Conservation (phyloP, 2,888 invertebrate genomes). For the Strigamia maritima region DNA sequence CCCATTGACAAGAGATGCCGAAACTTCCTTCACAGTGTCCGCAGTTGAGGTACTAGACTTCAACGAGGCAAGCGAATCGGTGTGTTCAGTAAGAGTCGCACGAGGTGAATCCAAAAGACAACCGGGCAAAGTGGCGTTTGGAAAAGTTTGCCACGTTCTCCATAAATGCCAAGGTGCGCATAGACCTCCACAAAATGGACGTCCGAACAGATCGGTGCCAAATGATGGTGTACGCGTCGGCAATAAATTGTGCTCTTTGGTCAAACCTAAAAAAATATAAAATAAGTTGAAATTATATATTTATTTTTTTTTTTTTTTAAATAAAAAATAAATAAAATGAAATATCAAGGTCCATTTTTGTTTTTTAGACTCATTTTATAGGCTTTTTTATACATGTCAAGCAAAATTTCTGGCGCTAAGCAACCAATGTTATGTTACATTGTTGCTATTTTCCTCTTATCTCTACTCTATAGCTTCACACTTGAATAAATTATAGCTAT, state of each 20-base stretch:
- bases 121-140: background rate
- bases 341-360: too few relatives aligned
- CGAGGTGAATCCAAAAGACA: background rate
- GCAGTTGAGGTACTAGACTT: background rate
- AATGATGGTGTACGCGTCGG: background rate
- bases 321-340: too few relatives aligned
- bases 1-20: background rate
- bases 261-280: background rate
- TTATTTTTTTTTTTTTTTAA: too few relatives aligned
- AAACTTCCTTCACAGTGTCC: background rate
- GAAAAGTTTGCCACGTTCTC: constrained; percentile 1
- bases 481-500: too few relatives aligned
- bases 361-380: too few relatives aligned
- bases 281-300: too few relatives aligned
- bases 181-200: background rate
- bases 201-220: background rate
- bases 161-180: background rate
- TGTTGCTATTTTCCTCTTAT: too few relatives aligned
- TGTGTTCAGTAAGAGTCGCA: background rate
- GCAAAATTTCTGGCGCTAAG: too few relatives aligned
- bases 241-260: background rate
- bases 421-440: too few relatives aligned
- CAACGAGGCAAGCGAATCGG: background rate
- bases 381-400: too few relatives aligned
- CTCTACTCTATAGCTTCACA: too few relatives aligned